Evolutionary conservation across 1,140 invertebrate genomes (phyloP), one percentile per base, ranked within the genome.

Genomic region (Telenomus remus): DNA sequence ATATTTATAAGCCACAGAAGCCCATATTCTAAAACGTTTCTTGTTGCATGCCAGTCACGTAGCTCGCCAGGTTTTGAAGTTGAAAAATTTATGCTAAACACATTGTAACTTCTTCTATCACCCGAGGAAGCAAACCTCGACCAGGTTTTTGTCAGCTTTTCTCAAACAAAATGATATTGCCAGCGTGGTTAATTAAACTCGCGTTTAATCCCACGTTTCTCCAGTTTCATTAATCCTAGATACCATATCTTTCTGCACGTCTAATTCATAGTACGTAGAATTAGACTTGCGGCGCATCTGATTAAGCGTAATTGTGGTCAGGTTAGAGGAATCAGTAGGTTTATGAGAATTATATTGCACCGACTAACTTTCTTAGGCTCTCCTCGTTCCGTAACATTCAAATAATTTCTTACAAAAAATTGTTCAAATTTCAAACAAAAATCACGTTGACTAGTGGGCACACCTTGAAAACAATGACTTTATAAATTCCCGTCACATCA

Each of bases 11-110:
- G 39, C 43, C 44, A 46, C 12, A 35, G n/a, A 60, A 61, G 10
- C 56, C 55, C 55, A 57, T 63, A 68, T 74, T 47, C 37, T 63
- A 51, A 66, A 74, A 75, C 53, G 55, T 57, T 64, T 53, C 47
- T 7, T 46, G 5, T 63, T 57, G 8, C 14, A 63, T 63, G 68
- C 64, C 4, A 8, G 57, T 69, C 71, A 75, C 71, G 70, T 66
- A 55, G 2, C 19, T 35, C 34, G 0, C 27, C 15, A 27, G 39
- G 49, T 60, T 66, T 59, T 49, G 63, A 61, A 66, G 71, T 74
- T 47, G 50, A 74, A 74, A 55, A 74, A 66, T 66, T 66, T 74
- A 74, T 66, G 63, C 71, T 72, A 72, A 74, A 66, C 56, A 39
- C 57, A 74, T 66, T 60, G 70, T 66, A 60, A 74, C 63, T 64